phyloP scores from a whole-genome alignment of 2,797 vertebrate species.

The Schizopygopsis malacanthus region DNA sequence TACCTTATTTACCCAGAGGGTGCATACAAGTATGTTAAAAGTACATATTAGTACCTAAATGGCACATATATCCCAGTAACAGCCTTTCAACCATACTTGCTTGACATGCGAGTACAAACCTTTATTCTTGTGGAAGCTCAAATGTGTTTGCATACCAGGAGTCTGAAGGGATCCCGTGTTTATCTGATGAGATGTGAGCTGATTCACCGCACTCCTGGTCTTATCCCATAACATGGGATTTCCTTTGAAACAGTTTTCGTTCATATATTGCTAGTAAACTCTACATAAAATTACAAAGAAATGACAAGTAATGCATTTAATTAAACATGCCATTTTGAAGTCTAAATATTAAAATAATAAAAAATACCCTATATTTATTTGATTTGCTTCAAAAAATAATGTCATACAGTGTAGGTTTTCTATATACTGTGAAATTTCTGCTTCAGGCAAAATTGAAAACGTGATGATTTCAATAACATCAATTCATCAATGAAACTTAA shows the following conservation, averaged over 20 bases:
- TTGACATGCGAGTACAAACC: neutral
- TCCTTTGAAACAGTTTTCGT: neutral
- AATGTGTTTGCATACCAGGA: no score
- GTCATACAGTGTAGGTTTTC: neutral
- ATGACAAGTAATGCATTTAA: neutral
- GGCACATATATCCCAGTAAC: no score
- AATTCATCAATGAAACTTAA: neutral
- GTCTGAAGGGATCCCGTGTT: neutral
- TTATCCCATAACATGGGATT: slow-evolving; percentile 2
- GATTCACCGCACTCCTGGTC: neutral
- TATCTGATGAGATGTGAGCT: neutral
- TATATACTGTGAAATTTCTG: neutral
- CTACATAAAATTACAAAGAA: neutral
- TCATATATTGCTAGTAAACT: neutral
- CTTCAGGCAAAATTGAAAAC: neutral
- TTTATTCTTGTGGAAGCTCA: no score
- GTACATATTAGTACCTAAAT: no score
- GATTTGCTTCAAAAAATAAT: neutral
- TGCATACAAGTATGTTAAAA: no score
- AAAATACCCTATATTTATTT: neutral
- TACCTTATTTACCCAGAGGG: no score
- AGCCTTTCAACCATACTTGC: neutral
- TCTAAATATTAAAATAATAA: neutral
- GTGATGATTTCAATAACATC: neutral
- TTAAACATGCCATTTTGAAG: neutral